Evolutionary conservation across 2,797 vertebrate genomes (phyloP).

Genomic region (Iguana delicatissima): DNA sequence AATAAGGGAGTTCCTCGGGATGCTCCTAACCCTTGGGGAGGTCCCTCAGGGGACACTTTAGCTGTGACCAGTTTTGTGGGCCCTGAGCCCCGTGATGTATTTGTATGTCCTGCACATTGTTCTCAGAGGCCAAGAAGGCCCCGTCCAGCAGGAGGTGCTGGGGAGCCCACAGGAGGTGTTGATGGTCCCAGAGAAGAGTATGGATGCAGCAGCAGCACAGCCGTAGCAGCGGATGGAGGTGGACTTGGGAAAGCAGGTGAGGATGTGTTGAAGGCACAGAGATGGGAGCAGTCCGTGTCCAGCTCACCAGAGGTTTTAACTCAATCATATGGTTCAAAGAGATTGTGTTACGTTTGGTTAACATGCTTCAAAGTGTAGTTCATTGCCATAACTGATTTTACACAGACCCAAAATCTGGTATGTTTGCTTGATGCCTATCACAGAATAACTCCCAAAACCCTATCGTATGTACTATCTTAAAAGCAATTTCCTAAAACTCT

Average conservation of each 20-base stretch:
- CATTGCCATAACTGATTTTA: neutral
- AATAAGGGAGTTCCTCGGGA: constrained; percentile 19
- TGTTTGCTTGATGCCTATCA: neutral
- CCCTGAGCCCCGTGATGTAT: constrained; percentile 34
- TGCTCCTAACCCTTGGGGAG: constrained; percentile 19
- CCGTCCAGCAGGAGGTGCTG: constrained; percentile 19
- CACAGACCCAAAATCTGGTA: neutral
- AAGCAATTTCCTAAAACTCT: neutral
- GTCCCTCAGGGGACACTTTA: constrained; percentile 27
- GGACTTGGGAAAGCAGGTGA: constrained; percentile 23
- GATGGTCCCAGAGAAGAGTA: constrained; percentile 30
- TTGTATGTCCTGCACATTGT: constrained; percentile 38
- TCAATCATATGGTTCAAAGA: neutral
- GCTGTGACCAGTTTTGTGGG: constrained; percentile 49
- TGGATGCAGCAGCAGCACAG: neutral
- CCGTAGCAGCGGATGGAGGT: neutral
- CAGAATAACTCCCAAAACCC: neutral
- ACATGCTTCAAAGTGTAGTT: neutral
- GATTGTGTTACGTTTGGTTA: neutral
- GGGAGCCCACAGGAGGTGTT: neutral
- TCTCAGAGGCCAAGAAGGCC: constrained; percentile 28
- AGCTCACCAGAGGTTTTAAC: neutral
- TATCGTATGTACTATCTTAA: neutral
- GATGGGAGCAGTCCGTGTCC: neutral
- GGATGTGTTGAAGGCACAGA: neutral